These are phyloP conservation scores for Chymomyza caudatula DNA, from an alignment of 2,888 invertebrate genomes.

Conservation along the genomic window DNA sequence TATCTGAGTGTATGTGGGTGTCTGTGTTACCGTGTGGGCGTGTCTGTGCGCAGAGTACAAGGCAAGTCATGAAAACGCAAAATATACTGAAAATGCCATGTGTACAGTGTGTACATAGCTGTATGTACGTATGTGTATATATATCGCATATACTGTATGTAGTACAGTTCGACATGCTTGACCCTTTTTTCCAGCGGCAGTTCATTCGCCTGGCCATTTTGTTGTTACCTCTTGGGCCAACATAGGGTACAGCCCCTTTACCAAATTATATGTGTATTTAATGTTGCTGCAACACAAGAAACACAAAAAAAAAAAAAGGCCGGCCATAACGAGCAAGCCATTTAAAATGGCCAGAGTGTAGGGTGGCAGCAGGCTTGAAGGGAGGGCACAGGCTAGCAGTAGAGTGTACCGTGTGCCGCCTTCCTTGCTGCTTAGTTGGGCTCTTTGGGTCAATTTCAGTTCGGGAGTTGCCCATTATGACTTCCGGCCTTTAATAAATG, in stretches of 20 bases:
- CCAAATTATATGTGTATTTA: slow-evolving; percentile 49
- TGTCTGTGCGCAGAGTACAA: not conserved
- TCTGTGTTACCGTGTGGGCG: not conserved
- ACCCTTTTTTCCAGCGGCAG: slow-evolving; percentile 8
- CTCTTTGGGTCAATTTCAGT: slow-evolving; percentile 3
- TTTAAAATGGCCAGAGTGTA: slow-evolving; percentile 35
- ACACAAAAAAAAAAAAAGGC: slow-evolving; percentile 2
- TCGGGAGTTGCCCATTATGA: slow-evolving; percentile 19
- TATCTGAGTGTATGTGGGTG: not conserved
- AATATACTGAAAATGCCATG: not conserved
- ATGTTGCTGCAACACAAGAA: slow-evolving; percentile 39
- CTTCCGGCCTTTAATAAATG: slow-evolving; percentile 19
- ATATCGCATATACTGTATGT: no score
- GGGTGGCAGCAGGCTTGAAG: not conserved
- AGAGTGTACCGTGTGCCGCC: not conserved
- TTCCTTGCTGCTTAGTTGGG: slow-evolving; percentile 8
- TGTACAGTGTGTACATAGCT: not conserved
- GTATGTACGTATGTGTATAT: not conserved
- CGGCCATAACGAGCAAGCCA: slow-evolving; percentile 41
- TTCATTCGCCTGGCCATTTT: slow-evolving; percentile 10
- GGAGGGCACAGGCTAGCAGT: no score
- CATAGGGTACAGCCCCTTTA: slow-evolving; percentile 23
- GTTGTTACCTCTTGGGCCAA: not conserved
- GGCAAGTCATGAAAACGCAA: not conserved
- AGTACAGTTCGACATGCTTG: slow-evolving; percentile 5